Base-by-base conservation (phyloP, 2,797 vertebrate genomes). In the Tadarida brasiliensis region DNA sequence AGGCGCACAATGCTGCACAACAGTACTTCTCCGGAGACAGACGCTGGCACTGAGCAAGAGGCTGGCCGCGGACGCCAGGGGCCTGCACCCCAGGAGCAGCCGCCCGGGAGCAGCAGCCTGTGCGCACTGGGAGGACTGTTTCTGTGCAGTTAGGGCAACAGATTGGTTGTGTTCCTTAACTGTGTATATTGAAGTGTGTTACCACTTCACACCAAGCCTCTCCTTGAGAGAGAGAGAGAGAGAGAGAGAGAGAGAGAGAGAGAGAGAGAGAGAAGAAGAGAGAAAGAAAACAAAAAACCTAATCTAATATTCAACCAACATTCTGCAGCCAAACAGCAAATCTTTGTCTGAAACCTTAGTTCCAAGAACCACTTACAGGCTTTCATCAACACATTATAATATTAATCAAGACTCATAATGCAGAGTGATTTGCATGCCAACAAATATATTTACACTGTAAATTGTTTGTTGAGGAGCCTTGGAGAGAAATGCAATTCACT, bases 341-440 rank as follows among this genome's bases (percentile, higher is more conserved):
- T 98, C 98, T 98, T 98, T 98, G 98, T 98, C 95, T 95, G 97
- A 98, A 98, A 97, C 97, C 95, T 98, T 93, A 87, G 92, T 98
- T 98, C 98, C 97, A 98, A 98, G 97, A 98, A 97, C 97, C 98
- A 98, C 98, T 99, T 98, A 98, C 87, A 98, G 97, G 96, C 98
- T 98, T 98, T 98, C 98, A 98, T 98, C 98, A 98, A 98, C 98
- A 98, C 98, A 98, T 98, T 98, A 98, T 98, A 98, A 98, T 99
- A 99, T 99, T 99, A 98, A 99, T 99, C 98, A 98, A 98, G 98
- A 78, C 98, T 98, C 98, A 98, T 98, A 98, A 98, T 98, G 98
- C 97, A 95, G 97, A 98, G 97, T 97, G 98, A 98, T 98, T 98
- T 98, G 98, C 98, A 98, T 99, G 98, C 98, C 98, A 98, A 98